These are phyloP conservation scores for Suricata suricatta DNA, from an alignment of 2,113 vertebrate genomes.

Conservation along the genomic window DNA sequence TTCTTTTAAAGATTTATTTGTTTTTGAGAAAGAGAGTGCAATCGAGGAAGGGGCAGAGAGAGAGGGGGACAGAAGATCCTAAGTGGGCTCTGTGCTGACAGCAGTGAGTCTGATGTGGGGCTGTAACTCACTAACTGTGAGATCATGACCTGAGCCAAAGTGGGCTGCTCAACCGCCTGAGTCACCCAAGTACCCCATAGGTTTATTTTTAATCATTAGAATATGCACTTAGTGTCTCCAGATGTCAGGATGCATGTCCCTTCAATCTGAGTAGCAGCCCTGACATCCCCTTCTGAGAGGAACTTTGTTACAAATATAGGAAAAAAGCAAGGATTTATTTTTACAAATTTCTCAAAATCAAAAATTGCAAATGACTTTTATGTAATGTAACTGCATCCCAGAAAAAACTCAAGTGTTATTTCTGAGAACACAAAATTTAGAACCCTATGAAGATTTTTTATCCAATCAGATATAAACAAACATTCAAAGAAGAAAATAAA, in stretches of 20 bases:
- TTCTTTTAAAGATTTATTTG: too few relatives aligned
- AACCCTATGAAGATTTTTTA: neutral
- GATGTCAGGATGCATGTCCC: neutral
- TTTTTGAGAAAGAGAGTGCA: too few relatives aligned
- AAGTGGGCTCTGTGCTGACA: too few relatives aligned
- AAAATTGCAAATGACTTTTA: neutral
- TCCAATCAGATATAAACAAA: neutral
- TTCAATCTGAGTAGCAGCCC: neutral
- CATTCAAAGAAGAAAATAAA: neutral
- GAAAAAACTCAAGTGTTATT: neutral
- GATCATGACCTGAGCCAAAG: too few relatives aligned
- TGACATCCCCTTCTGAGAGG: neutral
- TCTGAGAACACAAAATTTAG: neutral
- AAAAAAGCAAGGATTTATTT: neutral
- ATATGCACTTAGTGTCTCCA: neutral
- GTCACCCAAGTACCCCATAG: neutral
- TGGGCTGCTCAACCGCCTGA: too few relatives aligned
- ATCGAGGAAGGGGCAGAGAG: too few relatives aligned
- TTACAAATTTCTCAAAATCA: neutral
- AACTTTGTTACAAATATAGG: neutral
- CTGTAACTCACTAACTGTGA: too few relatives aligned
- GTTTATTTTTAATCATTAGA: neutral
- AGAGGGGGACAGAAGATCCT: too few relatives aligned
- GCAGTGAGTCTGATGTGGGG: too few relatives aligned
- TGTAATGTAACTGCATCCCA: neutral